Evolutionary conservation across 2,888 invertebrate genomes (phyloP).

Genomic region (Mythimna albipuncta): DNA sequence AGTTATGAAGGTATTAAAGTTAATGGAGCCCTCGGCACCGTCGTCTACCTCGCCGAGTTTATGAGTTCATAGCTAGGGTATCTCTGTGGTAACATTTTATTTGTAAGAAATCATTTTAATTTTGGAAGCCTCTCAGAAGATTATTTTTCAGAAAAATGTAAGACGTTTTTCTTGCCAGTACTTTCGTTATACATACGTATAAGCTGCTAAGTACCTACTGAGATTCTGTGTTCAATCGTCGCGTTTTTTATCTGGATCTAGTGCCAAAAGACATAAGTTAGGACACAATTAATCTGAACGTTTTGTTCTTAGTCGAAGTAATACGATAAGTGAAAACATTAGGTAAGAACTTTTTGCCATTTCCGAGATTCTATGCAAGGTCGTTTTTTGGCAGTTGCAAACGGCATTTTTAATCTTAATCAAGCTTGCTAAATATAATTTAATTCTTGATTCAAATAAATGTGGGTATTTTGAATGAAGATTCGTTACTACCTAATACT

Average conservation of each 20-base stretch:
- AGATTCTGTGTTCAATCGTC: constrained; percentile 24
- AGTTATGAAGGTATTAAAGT: constrained; percentile 86
- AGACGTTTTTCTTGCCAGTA: constrained; percentile 44
- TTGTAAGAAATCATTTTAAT: constrained; percentile 73
- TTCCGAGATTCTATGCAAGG: constrained; percentile 19
- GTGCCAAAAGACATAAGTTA: constrained; percentile 52
- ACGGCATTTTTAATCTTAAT: constrained; percentile 25
- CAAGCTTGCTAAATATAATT: constrained; percentile 20
- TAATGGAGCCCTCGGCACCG: constrained; percentile 81
- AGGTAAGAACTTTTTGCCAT: constrained; percentile 16
- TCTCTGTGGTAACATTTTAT: constrained; percentile 77
- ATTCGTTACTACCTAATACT: constrained; percentile 75
- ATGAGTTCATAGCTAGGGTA: constrained; percentile 80
- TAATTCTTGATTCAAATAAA: constrained; percentile 39
- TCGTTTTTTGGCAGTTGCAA: constrained; percentile 18
- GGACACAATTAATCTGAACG: constrained; percentile 48
- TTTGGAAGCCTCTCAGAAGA: constrained; percentile 64
- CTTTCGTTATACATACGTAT: constrained; percentile 27
- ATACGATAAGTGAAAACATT: constrained; percentile 41
- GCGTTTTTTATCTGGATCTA: constrained; percentile 36
- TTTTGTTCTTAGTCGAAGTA: constrained; percentile 40
- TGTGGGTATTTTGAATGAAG: constrained; percentile 64
- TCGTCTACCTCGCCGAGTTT: constrained; percentile 79
- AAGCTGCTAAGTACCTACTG: constrained; percentile 11
- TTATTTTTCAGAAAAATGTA: constrained; percentile 60